Conservation (phyloP, 2,888 invertebrate species). For the Ptilodon capucinus region DNA sequence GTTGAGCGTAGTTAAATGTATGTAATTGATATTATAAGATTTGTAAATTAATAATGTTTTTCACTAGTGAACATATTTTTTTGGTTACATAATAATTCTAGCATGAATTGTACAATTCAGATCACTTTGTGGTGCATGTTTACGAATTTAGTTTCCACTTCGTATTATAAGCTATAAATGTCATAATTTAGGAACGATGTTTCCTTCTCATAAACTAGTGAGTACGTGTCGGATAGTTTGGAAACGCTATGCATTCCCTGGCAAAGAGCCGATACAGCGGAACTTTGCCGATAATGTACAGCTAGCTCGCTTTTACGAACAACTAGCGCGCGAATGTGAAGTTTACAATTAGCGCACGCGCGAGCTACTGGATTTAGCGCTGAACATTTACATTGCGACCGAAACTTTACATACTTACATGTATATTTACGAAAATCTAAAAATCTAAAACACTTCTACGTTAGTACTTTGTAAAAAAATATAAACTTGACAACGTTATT, state of each 20-base stretch:
- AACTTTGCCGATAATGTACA: conserved; percentile 43
- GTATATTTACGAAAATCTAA: too few species aligned
- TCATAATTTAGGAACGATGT: conserved; percentile 5
- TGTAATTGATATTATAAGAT: background rate
- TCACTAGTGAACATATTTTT: too few species aligned
- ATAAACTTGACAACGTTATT: too few species aligned
- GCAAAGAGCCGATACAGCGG: conserved; percentile 25
- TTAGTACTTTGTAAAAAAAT: too few species aligned
- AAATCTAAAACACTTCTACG: too few species aligned
- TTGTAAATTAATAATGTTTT: background rate
- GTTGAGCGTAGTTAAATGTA: background rate
- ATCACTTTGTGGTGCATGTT: background rate
- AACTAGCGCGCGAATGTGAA: conserved; percentile 19
- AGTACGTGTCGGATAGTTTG: conserved; percentile 12
- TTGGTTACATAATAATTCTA: too few species aligned
- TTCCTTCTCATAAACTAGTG: conserved; percentile 12
- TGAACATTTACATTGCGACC: conserved; percentile 5
- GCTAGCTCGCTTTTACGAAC: conserved; percentile 18
- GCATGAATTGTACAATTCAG: too few species aligned
- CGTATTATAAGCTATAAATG: background rate
- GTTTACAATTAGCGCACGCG: conserved; percentile 32
- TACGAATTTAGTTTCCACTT: background rate
- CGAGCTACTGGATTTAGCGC: conserved; percentile 16
- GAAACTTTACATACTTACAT: background rate
- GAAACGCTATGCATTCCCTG: conserved; percentile 19